These are phyloP conservation scores for Agrenia bidenticulata DNA, from an alignment of 2,888 invertebrate species.

Conservation along the genomic window DNA sequence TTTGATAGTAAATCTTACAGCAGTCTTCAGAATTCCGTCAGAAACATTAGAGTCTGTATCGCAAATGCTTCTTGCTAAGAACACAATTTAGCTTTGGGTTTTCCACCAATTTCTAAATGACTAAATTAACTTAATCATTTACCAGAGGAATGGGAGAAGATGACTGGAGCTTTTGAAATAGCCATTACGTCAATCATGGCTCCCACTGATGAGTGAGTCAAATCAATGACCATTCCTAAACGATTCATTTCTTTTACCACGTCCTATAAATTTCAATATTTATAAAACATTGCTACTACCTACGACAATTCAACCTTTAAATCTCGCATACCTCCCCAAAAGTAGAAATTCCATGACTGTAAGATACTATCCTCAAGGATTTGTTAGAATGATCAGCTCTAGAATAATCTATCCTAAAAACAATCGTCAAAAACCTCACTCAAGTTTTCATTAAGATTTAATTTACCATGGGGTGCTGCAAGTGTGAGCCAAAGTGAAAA, in stretches of 20 bases:
- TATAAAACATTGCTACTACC: background rate
- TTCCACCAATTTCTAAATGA: background rate
- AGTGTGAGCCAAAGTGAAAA: slow-evolving; percentile 85
- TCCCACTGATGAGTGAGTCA: slow-evolving; percentile 64
- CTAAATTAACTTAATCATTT: too few relatives aligned
- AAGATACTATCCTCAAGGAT: slow-evolving; percentile 18
- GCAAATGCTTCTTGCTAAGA: slow-evolving; percentile 61
- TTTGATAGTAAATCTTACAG: slow-evolving; percentile 57
- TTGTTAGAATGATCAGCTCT: slow-evolving; percentile 36
- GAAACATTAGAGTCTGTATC: slow-evolving; percentile 64
- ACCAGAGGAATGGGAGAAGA: slow-evolving; percentile 63
- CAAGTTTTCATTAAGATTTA: too few relatives aligned
- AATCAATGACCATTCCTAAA: slow-evolving; percentile 69
- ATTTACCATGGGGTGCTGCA: slow-evolving; percentile 76
- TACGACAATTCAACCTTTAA: slow-evolving; percentile 33
- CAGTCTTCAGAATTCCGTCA: slow-evolving; percentile 63
- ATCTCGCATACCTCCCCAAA: slow-evolving; percentile 43
- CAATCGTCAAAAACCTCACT: background rate
- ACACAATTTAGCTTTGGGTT: background rate
- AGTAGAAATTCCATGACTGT: slow-evolving; percentile 35
- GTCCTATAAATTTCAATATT: slow-evolving; percentile 30
- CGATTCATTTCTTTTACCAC: slow-evolving; percentile 55
- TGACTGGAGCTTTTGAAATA: slow-evolving; percentile 60
- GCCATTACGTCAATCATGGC: slow-evolving; percentile 66
- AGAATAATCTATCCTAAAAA: slow-evolving; percentile 33